Evolutionary conservation across 2,888 invertebrate species (phyloP), one percentile per base, ranked within the genome.

Genomic region (Alcis repandata): DNA sequence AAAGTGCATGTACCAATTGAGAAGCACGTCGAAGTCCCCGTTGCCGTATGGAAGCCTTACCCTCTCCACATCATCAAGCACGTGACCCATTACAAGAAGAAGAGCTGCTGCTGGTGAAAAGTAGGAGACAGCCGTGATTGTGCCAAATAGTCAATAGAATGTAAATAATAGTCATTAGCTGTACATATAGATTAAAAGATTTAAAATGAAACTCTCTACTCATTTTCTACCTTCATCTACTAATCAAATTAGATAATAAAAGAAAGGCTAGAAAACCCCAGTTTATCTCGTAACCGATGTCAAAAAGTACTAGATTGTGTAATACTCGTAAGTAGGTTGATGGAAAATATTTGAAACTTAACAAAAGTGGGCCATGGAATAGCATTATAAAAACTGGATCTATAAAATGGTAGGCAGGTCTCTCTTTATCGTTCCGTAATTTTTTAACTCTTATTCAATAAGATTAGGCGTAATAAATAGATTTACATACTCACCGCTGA

Each of bases 101-200:
- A 92, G 84, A 87, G 85, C 80, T 88, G 90, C 79, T 89, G 92
- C 78, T 92, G 92, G 90, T 92, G 76, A 89, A 76, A 11, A 67
- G 67, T 45, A 54, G 58, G 68, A 68, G 69, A 73, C 78, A 84
- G 78, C 83, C 85, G 83, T 90, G 85, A 86, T 87, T 80, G 86
- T 88, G 86, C 92, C 91, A 92, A 91, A 91, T 92, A 92, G 87
- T 89, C 87, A 88, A 86, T 89, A 88, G 83, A 82, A 74, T 93
- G 91, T 92, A 92, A 90, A 91, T 91, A 89, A 87, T 92, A 92
- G 92, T 89, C 90, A 90, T 84, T 91, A 92, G 90, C 77, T 91
- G 86, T 92, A 88, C 75, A 80, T 83, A 77, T 71, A 71, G 71
- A 71, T 59, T 73, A 71, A 71, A 73, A 41, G 40, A 64, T 49